phyloP scores from a whole-genome alignment of 2,888 invertebrate species.

The Archaeoteleia sp. region DNA sequence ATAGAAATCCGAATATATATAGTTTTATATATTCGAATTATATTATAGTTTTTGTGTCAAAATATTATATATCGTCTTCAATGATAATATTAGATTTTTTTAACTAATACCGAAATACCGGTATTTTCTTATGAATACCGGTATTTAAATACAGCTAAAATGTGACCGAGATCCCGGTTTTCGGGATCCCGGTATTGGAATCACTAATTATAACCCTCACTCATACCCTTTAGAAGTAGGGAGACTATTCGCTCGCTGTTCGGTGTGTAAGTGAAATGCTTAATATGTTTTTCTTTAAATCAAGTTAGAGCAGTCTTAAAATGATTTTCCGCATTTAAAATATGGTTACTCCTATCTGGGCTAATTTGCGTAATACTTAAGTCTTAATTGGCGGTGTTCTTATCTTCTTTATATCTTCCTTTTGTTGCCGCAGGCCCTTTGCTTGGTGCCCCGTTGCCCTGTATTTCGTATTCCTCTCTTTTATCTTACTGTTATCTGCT shows the following conservation, averaged over 20 bases:
- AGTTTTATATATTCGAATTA: too few species aligned
- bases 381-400: slow-evolving; percentile 12
- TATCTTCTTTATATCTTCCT: background rate
- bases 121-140: too few species aligned
- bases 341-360: background rate
- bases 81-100: too few species aligned
- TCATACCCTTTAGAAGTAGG: slow-evolving; percentile 14
- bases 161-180: too few species aligned
- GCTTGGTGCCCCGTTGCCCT: slow-evolving; percentile 1
- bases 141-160: too few species aligned
- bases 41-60: too few species aligned
- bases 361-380: slow-evolving; percentile 17
- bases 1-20: too few species aligned
- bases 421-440: background rate
- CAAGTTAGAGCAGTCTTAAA: background rate
- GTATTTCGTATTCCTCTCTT: background rate
- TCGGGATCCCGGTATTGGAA: too few species aligned
- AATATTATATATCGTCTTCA: too few species aligned
- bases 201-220: background rate
- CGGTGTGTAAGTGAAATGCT: slow-evolving; percentile 22
- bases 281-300: background rate
- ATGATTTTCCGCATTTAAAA: background rate
- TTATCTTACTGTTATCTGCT: too few species aligned
- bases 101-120: too few species aligned
- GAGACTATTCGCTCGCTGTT: slow-evolving; percentile 12